A percentile compares a stretch with the other conserved stretches of the same genome.
phyloP scores from a whole-genome alignment of 2,113 vertebrate species.

The Brienomyrus brachyistius region DNA sequence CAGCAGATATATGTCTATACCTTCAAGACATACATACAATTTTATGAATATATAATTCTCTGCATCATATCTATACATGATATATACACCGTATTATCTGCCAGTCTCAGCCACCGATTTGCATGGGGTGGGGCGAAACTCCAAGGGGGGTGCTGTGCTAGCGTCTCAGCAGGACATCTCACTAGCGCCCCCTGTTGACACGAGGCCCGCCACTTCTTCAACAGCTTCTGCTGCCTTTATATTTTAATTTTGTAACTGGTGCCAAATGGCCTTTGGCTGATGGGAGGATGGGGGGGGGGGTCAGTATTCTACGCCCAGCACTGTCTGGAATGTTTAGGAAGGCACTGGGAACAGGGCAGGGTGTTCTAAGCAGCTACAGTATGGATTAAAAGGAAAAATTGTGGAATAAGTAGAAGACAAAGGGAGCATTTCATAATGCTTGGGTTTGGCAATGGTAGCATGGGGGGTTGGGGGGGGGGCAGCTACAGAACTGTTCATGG shows the following conservation, averaged over 20 bases:
- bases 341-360: background rate
- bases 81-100: background rate
- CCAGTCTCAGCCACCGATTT: background rate
- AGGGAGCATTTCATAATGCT: background rate
- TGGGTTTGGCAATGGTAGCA: background rate
- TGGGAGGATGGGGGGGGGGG: background rate
- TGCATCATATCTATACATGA: background rate
- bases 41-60: background rate
- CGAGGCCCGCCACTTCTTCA: background rate
- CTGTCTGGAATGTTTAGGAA: background rate
- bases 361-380: background rate
- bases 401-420: background rate
- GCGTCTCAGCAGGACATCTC: background rate
- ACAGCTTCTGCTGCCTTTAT: background rate
- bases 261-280: background rate
- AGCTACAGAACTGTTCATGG: constrained; percentile 30
- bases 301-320: background rate
- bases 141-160: background rate
- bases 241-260: background rate
- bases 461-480: background rate
- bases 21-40: background rate
- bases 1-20: background rate
- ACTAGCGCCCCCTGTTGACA: background rate
- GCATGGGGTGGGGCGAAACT: background rate
- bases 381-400: background rate